Evolutionary conservation across 2,113 vertebrate species (phyloP), one percentile per base, ranked within the genome.

Genomic region (Macquaria ambigua): DNA sequence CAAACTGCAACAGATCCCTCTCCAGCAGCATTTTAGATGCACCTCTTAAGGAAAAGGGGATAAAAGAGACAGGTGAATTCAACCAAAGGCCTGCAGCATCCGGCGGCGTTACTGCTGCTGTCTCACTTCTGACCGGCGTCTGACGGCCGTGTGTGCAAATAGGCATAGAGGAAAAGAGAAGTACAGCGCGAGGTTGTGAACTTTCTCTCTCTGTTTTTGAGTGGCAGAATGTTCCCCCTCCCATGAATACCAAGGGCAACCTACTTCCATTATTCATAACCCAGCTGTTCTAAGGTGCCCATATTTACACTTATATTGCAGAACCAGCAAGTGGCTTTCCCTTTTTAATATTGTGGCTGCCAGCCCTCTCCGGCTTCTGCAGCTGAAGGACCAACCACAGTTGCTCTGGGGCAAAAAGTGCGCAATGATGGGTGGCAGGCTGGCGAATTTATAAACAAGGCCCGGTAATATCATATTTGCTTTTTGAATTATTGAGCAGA

Each of bases 281-380:
- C 91, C 93, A 93, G 92, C 93, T 95, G 91, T 93, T 95, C 92
- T 93, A 91, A 93, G 93, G 93, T 90, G 85, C 87, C 79, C 84
- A 88, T 92, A 96, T 95, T 95, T 94, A 95, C 94, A 94, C 93
- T 94, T 95, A 93, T 93, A 95, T 95, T 95, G 94, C 84, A 93
- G 86, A 92, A 86, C 79, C 93, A 91, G 92, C 84, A 58, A 94
- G 91, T 90, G 91, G 87, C 90, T 92, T 86, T 79, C 84, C 86
- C 84, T 93, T 92, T 94, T 92, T 94, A 93, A 95, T 94, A 94
- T 93, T 81, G 82, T 43, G 87, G 72, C 81, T 87, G 90, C 89
- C 83, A 84, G 82, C 74, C 81, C 77, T 91, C 89, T 74, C 77
- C 18, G 59, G 89, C 90, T 90, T 89, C 79, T 92, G 85, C 85